Conservation (phyloP, 2,797 vertebrate species). For the Chromobotia macracanthus region DNA sequence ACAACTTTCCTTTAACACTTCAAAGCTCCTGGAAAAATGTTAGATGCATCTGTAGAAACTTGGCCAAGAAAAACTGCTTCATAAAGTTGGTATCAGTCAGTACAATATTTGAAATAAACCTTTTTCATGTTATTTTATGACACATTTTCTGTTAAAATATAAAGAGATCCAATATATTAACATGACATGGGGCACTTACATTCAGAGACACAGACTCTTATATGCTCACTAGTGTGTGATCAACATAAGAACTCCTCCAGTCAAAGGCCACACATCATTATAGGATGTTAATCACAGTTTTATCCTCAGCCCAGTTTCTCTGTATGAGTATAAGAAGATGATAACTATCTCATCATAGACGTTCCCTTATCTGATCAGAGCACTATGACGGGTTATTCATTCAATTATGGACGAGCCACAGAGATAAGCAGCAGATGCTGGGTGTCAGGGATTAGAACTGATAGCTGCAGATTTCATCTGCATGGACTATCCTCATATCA, state of each 20-base stretch:
- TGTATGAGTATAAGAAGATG: conserved; percentile 36
- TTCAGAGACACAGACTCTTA: too few relatives aligned
- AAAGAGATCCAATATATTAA: not conserved
- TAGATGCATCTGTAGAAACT: too few relatives aligned
- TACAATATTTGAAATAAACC: too few relatives aligned
- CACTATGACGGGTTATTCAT: conserved; percentile 52
- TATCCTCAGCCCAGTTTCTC: conserved; percentile 32
- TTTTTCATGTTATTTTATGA: too few relatives aligned
- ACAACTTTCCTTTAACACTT: not conserved
- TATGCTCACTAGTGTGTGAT: conserved; percentile 16
- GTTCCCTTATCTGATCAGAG: conserved; percentile 54
- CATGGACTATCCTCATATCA: conserved; percentile 9
- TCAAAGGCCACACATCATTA: conserved; percentile 34
- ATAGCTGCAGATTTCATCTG: conserved; percentile 37
- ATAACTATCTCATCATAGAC: conserved; percentile 50
- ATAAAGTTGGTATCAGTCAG: too few relatives aligned
- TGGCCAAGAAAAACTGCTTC: not conserved
- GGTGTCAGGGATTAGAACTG: conserved; percentile 35
- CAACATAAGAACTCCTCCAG: conserved; percentile 19
- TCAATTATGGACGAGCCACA: conserved; percentile 46
- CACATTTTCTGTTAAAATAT: too few relatives aligned
- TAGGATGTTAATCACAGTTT: too few relatives aligned
- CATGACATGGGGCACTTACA: not conserved
- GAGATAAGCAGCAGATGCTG: conserved; percentile 43
- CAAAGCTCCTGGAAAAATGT: not conserved